Percentiles rank a stretch among this genome's conserved stretches.
Evolutionary conservation across 2,113 vertebrate species (phyloP).

Genomic region (Nothoprocta perdicaria): DNA sequence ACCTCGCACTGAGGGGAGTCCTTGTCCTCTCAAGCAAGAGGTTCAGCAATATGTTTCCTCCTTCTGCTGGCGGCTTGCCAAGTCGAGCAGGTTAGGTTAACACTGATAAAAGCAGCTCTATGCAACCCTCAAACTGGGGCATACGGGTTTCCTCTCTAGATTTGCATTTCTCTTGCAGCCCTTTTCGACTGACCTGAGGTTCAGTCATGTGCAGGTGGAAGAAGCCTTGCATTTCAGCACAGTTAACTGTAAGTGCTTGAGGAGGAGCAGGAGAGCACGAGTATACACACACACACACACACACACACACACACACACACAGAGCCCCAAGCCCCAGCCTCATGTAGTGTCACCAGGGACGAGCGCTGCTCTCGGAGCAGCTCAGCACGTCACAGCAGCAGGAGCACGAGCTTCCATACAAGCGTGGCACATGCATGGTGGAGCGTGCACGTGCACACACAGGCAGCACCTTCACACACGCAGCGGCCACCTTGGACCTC

Average conservation of each 20-base stretch:
- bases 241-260: background rate
- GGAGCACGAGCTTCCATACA: background rate
- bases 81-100: slow-evolving; percentile 26
- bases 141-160: background rate
- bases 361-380: background rate
- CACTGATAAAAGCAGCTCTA: background rate
- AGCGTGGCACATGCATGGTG: fast-evolving
- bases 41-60: slow-evolving; percentile 11
- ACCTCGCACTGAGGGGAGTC: background rate
- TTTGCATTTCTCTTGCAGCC: slow-evolving; percentile 8
- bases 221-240: background rate
- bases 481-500: background rate
- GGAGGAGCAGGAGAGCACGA: background rate
- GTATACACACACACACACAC: background rate
- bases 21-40: slow-evolving; percentile 28
- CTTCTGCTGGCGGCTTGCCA: slow-evolving; percentile 35
- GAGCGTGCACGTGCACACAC: background rate
- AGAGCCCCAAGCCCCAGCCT: background rate
- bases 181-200: background rate
- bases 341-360: background rate
- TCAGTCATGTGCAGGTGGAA: background rate
- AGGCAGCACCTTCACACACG: background rate
- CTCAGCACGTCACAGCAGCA: background rate
- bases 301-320: background rate
- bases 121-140: background rate